These are phyloP conservation scores for Hemicentrotus pulcherrimus DNA, from an alignment of 35 echinoderm and acorn worm genomes.

Conservation along the genomic window DNA sequence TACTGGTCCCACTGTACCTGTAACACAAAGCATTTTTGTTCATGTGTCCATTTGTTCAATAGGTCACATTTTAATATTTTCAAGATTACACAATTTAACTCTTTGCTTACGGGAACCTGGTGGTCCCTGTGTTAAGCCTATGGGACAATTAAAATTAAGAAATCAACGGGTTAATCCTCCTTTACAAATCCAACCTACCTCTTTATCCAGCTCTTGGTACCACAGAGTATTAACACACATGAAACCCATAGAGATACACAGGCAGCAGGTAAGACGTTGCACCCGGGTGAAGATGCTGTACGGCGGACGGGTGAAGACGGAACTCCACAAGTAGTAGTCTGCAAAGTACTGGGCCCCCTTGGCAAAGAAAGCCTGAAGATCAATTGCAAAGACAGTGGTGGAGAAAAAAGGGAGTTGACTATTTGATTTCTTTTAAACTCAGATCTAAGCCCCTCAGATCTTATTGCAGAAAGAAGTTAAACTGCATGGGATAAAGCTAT, in stretches of 20 bases:
- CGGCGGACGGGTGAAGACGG: slow-evolving; percentile 90
- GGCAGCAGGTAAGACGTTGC: slow-evolving; percentile 84
- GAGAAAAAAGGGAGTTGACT: not conserved
- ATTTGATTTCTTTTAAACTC: no score
- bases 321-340: slow-evolving; percentile 98
- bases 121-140: no score
- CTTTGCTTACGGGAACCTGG: no score
- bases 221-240: slow-evolving; percentile 89
- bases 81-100: no score
- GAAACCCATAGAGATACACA: slow-evolving; percentile 86
- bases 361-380: slow-evolving; percentile 86
- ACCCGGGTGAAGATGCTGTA: slow-evolving; percentile 93
- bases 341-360: slow-evolving; percentile 96
- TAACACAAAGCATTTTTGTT: no score
- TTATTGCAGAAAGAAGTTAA: no score
- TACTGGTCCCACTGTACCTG: no score
- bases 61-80: no score
- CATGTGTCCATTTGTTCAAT: no score
- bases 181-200: slow-evolving; percentile 47
- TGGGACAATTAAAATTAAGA: no score
- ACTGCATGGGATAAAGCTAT: no score
- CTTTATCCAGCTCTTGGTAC: slow-evolving; percentile 76
- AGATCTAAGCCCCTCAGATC: no score
- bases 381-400: not conserved
- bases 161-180: not conserved